Evolutionary conservation across 2,113 vertebrate genomes (phyloP).

Genomic region (Morone chrysops): DNA sequence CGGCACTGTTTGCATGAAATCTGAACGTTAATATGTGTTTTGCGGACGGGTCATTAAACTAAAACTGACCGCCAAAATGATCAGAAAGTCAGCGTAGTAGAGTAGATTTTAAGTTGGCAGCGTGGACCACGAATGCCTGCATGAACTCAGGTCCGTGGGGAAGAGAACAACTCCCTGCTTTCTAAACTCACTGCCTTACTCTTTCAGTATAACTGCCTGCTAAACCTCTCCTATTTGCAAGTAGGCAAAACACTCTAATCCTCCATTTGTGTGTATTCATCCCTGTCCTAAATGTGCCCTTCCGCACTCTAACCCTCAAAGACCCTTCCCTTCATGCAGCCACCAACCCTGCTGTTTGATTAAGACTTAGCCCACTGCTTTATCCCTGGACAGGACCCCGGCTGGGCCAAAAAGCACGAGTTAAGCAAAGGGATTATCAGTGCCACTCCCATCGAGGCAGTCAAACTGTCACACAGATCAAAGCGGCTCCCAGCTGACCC

Average conservation of each 20-base stretch:
- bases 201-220: slow-evolving; percentile 49
- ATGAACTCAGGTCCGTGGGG: slow-evolving; percentile 34
- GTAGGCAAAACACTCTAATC: slow-evolving; percentile 80
- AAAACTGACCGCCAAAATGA: slow-evolving; percentile 55
- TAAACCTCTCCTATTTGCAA: slow-evolving; percentile 77
- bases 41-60: slow-evolving; percentile 43
- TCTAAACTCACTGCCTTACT: slow-evolving; percentile 54
- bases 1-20: slow-evolving; percentile 49
- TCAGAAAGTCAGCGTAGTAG: slow-evolving; percentile 16
- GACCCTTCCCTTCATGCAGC: slow-evolving; percentile 75
- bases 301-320: slow-evolving; percentile 80
- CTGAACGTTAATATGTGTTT: slow-evolving; percentile 46
- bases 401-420: slow-evolving; percentile 91
- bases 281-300: slow-evolving; percentile 76
- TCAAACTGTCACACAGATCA: slow-evolving; percentile 91
- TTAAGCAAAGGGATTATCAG: slow-evolving; percentile 93
- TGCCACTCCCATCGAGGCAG: slow-evolving; percentile 88
- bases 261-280: slow-evolving; percentile 80
- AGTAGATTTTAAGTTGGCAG: slow-evolving; percentile 22
- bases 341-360: slow-evolving; percentile 87
- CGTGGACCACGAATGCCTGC: slow-evolving; percentile 8
- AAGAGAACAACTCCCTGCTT: slow-evolving; percentile 47
- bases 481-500: slow-evolving; percentile 85
- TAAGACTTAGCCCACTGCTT: slow-evolving; percentile 90
- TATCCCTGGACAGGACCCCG: slow-evolving; percentile 88